Evolutionary conservation across 2,113 vertebrate species (phyloP), one percentile per base, ranked within the genome.

Genomic region (Otolemur garnettii): DNA sequence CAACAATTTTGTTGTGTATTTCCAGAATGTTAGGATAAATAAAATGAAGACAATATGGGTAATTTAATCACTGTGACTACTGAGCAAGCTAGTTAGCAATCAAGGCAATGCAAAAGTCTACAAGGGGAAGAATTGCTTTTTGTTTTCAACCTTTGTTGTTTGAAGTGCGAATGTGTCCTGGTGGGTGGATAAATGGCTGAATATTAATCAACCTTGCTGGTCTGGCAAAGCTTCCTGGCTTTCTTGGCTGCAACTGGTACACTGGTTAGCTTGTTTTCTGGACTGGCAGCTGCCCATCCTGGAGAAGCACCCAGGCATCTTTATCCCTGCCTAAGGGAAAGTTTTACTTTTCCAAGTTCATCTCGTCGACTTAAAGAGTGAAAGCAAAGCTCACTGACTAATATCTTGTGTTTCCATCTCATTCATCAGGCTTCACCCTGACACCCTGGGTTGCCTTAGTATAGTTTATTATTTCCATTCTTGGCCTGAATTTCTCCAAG

Each of bases 1-100:
- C 7, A 75, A 71, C 0, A 71, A 50, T 87, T 72, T 91, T 83
- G 55, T 2, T 59, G 7, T 35, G 4, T n/a, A 53, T 82, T 95
- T 89, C 7, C 38, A 92, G 57, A 19, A 75, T 92, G 28, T 75
- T 69, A 91, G 14, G 71, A 94, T 95, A 92, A 90, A 86, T 83
- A 82, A 96, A 97, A 95, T 96, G 86, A 86, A 71, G 19, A 68
- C 22, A 77, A 30, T 64, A 33, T 38, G 2, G 18, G 30, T 95
- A 92, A 96, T 95, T 98, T 98, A 97, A 98, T 97, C 97, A 92
- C n/a, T 96, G 38, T 64, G 93, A 97, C 93, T 91, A 35, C 75
- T 69, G 77, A 50, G 57, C 21, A 75, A 82, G 60, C 22, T 96
- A 93, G 96, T 96, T 97, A 95, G 77, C 90, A 95, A 95, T 96